Conservation (phyloP, 2,888 invertebrate species). For the Agonopterix alstromeriana region DNA sequence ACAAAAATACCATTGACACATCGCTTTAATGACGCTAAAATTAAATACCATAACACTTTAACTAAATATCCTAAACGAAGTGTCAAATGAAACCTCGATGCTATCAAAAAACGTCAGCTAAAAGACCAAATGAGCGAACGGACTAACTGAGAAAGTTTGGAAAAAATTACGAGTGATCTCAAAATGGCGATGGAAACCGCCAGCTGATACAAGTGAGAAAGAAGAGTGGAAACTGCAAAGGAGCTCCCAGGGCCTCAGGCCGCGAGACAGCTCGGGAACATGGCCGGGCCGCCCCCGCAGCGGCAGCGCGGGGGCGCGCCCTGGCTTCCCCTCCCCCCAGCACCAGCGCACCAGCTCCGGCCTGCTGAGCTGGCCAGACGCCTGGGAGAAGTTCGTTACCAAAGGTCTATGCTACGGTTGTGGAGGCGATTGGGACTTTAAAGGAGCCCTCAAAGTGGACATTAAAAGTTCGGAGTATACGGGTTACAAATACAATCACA, state of each 20-base stretch:
- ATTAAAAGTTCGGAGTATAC: conserved; percentile 66
- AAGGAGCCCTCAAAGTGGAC: conserved; percentile 61
- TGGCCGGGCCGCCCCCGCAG: conserved; percentile 67
- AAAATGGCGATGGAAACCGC: conserved; percentile 66
- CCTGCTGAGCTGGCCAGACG: conserved; percentile 10
- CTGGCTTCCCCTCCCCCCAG: conserved; percentile 1
- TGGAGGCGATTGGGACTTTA: conserved; percentile 64
- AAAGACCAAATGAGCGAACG: conserved; percentile 24
- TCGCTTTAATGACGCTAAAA: conserved; percentile 17
- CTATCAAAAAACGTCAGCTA: conserved; percentile 7
- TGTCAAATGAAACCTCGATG: conserved; percentile 13
- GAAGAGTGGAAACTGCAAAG: conserved; percentile 72
- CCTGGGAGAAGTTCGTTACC: conserved; percentile 55
- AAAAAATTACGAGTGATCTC: conserved; percentile 69
- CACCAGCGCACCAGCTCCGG: background rate
- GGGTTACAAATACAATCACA: conserved; percentile 65
- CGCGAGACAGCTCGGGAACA: conserved; percentile 47
- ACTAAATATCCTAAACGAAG: conserved; percentile 4
- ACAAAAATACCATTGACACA: conserved; percentile 30
- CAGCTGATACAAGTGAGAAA: conserved; percentile 55
- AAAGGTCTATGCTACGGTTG: conserved; percentile 64
- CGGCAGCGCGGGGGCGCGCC: conserved; percentile 32
- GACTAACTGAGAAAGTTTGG: conserved; percentile 31
- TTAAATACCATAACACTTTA: background rate
- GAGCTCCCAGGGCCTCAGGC: conserved; percentile 38